A percentile compares a stretch with the other conserved stretches of the same genome.
These are phyloP conservation scores for Amphiprion percula DNA, from an alignment of 2,113 vertebrate species.

Conservation along the genomic window DNA sequence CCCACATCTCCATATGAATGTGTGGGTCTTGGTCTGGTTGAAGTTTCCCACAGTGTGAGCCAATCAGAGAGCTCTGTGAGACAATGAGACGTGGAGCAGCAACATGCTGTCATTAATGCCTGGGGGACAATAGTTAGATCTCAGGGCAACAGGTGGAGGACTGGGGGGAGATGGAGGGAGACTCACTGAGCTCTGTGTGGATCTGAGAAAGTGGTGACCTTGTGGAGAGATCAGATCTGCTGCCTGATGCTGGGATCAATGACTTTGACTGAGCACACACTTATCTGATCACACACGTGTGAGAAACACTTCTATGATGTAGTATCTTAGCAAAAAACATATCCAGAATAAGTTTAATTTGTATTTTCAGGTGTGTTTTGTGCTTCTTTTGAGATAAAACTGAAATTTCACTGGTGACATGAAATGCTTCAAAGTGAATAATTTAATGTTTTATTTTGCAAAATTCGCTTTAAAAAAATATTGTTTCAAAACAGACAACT, in stretches of 20 bases:
- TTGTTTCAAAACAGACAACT: too few species aligned
- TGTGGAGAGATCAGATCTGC: conserved; percentile 26
- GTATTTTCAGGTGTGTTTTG: too few species aligned
- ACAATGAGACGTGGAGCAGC: conserved; percentile 44
- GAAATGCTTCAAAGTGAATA: too few species aligned
- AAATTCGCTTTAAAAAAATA: too few species aligned
- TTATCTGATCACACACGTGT: neutral
- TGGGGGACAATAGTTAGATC: conserved; percentile 50
- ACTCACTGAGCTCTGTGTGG: conserved; percentile 46
- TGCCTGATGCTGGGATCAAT: conserved; percentile 39
- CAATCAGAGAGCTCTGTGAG: conserved; percentile 70
- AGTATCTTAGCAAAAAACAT: neutral
- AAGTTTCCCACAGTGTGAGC: conserved; percentile 80
- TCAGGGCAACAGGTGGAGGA: conserved; percentile 57
- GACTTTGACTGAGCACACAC: conserved; percentile 20
- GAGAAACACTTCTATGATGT: too few species aligned
- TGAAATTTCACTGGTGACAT: too few species aligned
- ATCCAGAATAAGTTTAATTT: neutral
- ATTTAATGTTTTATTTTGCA: too few species aligned
- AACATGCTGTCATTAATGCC: conserved; percentile 3
- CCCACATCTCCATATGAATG: conserved; percentile 83
- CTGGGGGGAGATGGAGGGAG: conserved; percentile 29
- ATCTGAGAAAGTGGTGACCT: conserved; percentile 72
- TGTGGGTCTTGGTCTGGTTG: conserved; percentile 73
- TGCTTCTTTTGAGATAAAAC: too few species aligned